phyloP scores from a whole-genome alignment of 2,113 vertebrate genomes.

The Oreochromis tanganicae region DNA sequence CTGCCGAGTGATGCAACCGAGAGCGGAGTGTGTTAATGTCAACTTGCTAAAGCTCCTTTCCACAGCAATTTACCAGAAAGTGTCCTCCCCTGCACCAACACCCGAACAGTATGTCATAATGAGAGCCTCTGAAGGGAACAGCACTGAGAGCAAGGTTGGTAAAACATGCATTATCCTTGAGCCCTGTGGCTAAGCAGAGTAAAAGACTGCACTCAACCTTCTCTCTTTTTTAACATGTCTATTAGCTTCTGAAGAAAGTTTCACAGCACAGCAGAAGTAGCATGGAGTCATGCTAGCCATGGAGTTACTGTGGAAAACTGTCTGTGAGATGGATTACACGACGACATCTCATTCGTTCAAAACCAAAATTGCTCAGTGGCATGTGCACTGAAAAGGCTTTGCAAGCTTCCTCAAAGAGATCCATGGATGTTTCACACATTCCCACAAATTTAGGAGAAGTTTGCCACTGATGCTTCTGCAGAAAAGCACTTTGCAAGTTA shows the following conservation, averaged over 20 bases:
- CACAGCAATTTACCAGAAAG: constrained; percentile 14
- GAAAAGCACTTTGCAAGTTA: background rate
- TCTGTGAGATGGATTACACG: background rate
- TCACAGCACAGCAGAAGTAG: background rate
- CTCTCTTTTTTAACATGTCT: background rate
- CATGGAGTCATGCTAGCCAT: background rate
- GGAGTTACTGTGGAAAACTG: background rate
- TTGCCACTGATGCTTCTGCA: background rate
- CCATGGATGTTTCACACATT: background rate
- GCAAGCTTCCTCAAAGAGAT: background rate
- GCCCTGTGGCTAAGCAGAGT: background rate
- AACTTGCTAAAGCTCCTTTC: constrained; percentile 42
- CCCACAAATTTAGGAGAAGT: background rate
- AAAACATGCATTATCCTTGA: constrained; percentile 8
- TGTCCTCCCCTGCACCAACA: background rate
- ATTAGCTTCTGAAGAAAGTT: background rate
- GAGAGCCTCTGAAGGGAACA: constrained; percentile 11
- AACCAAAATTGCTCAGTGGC: background rate
- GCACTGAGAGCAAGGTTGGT: background rate
- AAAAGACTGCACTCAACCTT: background rate
- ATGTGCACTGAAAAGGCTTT: background rate
- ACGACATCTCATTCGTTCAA: background rate
- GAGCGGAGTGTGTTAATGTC: constrained; percentile 14
- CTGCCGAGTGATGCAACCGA: constrained; percentile 16
- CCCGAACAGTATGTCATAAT: constrained; percentile 21